Base-by-base conservation (phyloP, 2,113 vertebrate genomes). In the Phainopepla nitens region DNA sequence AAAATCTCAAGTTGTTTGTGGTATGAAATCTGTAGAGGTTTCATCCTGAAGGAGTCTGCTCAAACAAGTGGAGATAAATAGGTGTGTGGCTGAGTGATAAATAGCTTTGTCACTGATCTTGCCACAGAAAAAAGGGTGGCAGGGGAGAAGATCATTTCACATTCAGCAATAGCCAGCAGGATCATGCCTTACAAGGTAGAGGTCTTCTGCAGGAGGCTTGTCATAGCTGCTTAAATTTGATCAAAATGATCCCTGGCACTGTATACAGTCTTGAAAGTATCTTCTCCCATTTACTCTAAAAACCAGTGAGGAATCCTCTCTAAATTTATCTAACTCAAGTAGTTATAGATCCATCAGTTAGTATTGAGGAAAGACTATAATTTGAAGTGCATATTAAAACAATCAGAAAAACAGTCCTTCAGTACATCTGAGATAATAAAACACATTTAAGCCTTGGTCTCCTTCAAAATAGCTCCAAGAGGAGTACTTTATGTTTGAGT, bases 241-340 rank as follows among this genome's bases (percentile, higher is more conserved):
- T 87, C 68, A 93, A 89, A 96, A 87, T 66, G 4, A 76, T 15
- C 25, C 45, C 19, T 56, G 62, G 29, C 1, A 8, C 47, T 82
- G 13, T 71, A 73, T 27, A 84, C 36, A 93, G 54, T 35, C 77
- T 27, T 88, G 23, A 87, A 85, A 92, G 21, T 45, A 83, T 50
- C 68, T 97, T 94, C 78, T 97, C 22, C n/a, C 21, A 35, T 91
- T 94, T 87, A 42, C 28, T 92, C 95, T 92, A 44, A 93, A 92
- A 87, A 62, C 4, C 49, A 64, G 23, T 35, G 60, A 93, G 64
- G 28, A 95, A 84, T 79, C 21, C 25, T 84, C 88, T 86, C 71
- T 85, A 95, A 86, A 61, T 91, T 49, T 90, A 33, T 49, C 76
- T 87, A 44, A 22, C 9, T 22, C 22, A 22, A 36, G 39, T 61